Percentiles rank a stretch among this genome's conserved stretches.
These are phyloP conservation scores for Aurelia sp. DNA, from an alignment of 30 jellyfish, hydroid and myxozoan species.

Conservation along the genomic window DNA sequence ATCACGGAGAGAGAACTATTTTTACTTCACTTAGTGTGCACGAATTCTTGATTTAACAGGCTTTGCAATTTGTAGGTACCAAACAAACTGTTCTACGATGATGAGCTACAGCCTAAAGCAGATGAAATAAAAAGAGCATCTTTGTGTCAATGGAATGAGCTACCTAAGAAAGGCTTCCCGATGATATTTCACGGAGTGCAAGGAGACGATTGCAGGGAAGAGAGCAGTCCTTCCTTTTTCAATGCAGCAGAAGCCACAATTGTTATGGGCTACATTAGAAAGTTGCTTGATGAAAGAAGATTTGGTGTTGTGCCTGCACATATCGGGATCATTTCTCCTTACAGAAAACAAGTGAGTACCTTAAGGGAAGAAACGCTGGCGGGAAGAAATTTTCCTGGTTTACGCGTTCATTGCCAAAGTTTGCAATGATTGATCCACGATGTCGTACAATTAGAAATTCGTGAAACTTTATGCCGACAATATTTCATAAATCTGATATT, in stretches of 20 bases:
- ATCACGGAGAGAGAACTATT: too few species aligned
- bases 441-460: too few species aligned
- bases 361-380: too few species aligned
- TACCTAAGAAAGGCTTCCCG: conserved; percentile 56
- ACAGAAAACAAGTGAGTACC: conserved; percentile 77
- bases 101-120: conserved; percentile 75
- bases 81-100: conserved; percentile 70
- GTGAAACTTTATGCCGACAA: too few species aligned
- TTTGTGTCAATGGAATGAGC: conserved; percentile 18
- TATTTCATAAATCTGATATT: too few species aligned
- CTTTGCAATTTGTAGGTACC: conserved; percentile 33
- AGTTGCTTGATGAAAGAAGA: background rate
- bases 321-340: conserved; percentile 87
- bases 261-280: conserved; percentile 66
- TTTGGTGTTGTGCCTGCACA: conserved; percentile 44
- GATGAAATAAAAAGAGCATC: conserved; percentile 14
- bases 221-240: conserved; percentile 92
- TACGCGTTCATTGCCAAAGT: too few species aligned
- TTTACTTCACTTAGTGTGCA: too few species aligned
- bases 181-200: conserved; percentile 81
- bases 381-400: too few species aligned
- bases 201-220: conserved; percentile 83
- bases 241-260: conserved; percentile 83
- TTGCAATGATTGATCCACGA: too few species aligned
- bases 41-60: too few species aligned